Base-by-base conservation (phyloP, 2,888 invertebrate species). In the Ectemnius lituratus region DNA sequence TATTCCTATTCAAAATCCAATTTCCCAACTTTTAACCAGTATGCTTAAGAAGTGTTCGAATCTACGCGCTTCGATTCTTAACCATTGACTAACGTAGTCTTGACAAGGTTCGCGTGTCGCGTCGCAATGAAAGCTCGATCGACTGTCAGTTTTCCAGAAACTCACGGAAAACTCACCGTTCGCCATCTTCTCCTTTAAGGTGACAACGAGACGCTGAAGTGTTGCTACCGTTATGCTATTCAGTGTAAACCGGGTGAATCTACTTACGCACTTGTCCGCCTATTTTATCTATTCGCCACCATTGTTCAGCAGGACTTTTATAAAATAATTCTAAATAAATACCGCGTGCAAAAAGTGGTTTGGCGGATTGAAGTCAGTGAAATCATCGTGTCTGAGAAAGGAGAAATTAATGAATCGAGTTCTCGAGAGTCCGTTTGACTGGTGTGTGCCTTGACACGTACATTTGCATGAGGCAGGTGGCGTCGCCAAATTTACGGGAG, bases 171-270 rank as follows among this genome's bases (percentile, higher is more conserved):
- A 37, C 37, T 37, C 11, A 8, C 67, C 66, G 67, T n/a, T 63
- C 62, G 49, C 66, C 73, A 62, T 76, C 69, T 74, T 59, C 70
- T 47, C 74, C 71, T 70, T 73, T 73, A 66, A 71, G 82, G 73
- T 82, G 82, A 82, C 76, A 75, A 82, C 78, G 49, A 73, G 67
- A 71, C 73, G 76, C 73, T 76, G 37, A 2, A 78, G 68, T 69
- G 73, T 73, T 64, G 62, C 60, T 58, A 82, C 82, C 82, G 82
- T 83, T 82, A 82, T 67, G 70, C 68, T 45, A 67, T 63, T 60
- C 67, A 69, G 75, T 74, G 77, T 73, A 73, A 82, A 78, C 76
- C 76, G 73, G 76, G 76, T 75, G 79, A 79, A 77, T 83, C 79
- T 83, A 83, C 80, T 80, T 80, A 76, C 58, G 67, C 75, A 69